Conservation (phyloP, 2,797 vertebrate genomes). For the Chromis chromis region DNA sequence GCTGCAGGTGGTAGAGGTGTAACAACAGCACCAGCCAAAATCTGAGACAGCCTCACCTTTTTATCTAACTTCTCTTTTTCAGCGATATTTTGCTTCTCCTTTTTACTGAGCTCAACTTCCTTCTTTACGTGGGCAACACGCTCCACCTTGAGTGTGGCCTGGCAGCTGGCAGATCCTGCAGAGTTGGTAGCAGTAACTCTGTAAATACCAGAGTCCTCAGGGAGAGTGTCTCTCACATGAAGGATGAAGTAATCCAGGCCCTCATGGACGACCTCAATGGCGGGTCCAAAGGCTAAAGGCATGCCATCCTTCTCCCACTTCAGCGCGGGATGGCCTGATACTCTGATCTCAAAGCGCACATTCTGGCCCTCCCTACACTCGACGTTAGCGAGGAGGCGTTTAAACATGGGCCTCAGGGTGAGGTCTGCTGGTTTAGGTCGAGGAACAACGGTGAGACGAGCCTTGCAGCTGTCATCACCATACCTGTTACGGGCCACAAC, state of each 20-base stretch:
- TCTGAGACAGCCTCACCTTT: conserved; percentile 94
- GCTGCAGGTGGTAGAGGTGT: conserved; percentile 91
- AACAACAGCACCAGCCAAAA: conserved; percentile 90
- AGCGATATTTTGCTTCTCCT: conserved; percentile 81
- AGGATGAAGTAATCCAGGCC: conserved; percentile 98
- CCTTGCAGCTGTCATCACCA: conserved; percentile 98
- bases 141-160: conserved; percentile 94
- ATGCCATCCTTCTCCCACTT: conserved; percentile 99
- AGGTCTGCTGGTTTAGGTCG: conserved; percentile 93
- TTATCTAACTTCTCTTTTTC: conserved; percentile 92
- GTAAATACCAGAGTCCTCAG: conserved; percentile 96
- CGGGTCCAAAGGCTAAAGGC: conserved; percentile 91
- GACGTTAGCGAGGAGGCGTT: conserved; percentile 94
- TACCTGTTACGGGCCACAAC: conserved; percentile 95
- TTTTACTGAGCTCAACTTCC: conserved; percentile 86
- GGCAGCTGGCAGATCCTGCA: conserved; percentile 97
- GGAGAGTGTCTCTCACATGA: conserved; percentile 93
- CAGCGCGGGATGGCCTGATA: conserved; percentile 91
- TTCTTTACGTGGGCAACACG: conserved; percentile 91
- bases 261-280: conserved; percentile 96
- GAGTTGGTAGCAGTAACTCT: conserved; percentile 97
- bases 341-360: conserved; percentile 95
- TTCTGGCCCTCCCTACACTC: conserved; percentile 96
- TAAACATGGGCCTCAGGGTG: conserved; percentile 98
- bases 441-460: conserved; percentile 91